phyloP scores from a whole-genome alignment of 2,888 invertebrate species.

The Heliconius ethilla region DNA sequence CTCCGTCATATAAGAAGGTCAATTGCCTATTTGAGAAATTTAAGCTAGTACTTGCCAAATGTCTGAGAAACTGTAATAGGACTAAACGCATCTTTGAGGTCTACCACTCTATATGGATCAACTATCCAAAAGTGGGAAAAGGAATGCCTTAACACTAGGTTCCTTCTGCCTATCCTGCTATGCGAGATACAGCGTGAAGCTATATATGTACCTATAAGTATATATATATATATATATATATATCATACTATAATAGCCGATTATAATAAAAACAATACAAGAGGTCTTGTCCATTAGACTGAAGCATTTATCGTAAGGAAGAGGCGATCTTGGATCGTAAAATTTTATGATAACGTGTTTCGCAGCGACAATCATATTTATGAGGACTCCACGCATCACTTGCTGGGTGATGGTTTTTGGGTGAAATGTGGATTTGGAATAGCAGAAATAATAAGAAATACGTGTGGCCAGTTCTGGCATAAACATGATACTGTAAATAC shows the following conservation, averaged over 20 bases:
- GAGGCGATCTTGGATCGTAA: slow-evolving; percentile 60
- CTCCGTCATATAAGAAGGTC: too few species aligned
- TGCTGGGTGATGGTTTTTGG: slow-evolving; percentile 21
- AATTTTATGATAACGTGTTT: slow-evolving; percentile 74
- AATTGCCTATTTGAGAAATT: too few species aligned
- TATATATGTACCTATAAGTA: neutral
- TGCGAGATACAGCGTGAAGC: neutral
- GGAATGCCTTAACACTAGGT: too few species aligned
- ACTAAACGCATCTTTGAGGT: too few species aligned
- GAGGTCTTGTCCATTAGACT: slow-evolving; percentile 36
- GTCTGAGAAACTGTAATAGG: too few species aligned
- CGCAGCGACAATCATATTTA: slow-evolving; percentile 64
- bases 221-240: too few species aligned
- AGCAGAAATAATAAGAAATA: neutral
- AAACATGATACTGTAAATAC: neutral
- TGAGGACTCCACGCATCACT: slow-evolving; percentile 50
- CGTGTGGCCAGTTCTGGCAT: too few species aligned
- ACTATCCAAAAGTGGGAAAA: too few species aligned
- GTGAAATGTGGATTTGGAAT: neutral
- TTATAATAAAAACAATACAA: slow-evolving; percentile 37
- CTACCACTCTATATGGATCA: too few species aligned
- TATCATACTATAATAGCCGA: neutral
- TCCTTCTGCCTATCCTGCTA: too few species aligned
- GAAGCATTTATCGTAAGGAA: slow-evolving; percentile 40
- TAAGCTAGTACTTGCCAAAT: too few species aligned